Evolutionary conservation across 2,797 vertebrate genomes (phyloP).

Genomic region (Siniperca scherzeri): DNA sequence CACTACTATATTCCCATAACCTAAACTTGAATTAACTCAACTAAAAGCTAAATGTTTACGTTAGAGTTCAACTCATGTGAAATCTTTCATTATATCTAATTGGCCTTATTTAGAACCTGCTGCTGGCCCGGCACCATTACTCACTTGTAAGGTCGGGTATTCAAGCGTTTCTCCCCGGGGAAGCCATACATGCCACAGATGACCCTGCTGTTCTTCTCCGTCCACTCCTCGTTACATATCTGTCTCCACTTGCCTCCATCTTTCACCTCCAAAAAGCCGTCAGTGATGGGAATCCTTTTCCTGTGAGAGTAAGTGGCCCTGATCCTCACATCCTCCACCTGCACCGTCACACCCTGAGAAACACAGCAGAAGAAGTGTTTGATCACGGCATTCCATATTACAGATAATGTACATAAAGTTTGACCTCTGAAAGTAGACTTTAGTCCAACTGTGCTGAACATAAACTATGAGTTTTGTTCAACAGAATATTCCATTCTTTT

Average conservation of each 20-base stretch:
- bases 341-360: constrained; percentile 89
- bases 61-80: neutral
- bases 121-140: constrained; percentile 46
- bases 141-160: constrained; percentile 93
- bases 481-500: neutral
- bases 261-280: constrained; percentile 96
- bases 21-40: constrained; percentile 6
- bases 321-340: constrained; percentile 94
- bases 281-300: constrained; percentile 90
- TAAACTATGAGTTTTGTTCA: neutral
- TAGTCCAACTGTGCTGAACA: neutral
- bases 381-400: neutral
- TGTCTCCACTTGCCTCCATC: constrained; percentile 93
- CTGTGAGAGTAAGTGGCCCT: constrained; percentile 90
- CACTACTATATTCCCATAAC: neutral
- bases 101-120: constrained; percentile 7
- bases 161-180: constrained; percentile 91
- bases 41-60: neutral
- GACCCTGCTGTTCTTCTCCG: constrained; percentile 88
- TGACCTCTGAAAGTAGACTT: neutral
- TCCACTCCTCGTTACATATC: constrained; percentile 94
- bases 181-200: constrained; percentile 98
- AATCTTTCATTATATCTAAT: constrained; percentile 17
- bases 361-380: constrained; percentile 25
- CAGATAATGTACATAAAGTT: neutral